Conservation (phyloP, 2,888 invertebrate species). For the Harpagoxenus sublaevis region DNA sequence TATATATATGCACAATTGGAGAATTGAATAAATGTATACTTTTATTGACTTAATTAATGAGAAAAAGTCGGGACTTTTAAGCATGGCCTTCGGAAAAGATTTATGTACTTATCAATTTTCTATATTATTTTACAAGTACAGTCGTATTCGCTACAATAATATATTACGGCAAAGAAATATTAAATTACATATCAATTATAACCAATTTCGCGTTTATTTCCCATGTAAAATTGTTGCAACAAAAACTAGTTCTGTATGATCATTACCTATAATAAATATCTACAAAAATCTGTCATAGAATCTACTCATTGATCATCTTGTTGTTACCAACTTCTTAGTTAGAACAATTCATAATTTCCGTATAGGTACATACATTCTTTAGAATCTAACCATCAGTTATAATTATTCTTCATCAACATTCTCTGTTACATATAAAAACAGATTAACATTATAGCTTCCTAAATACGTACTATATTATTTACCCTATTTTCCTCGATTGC, state of each 20-base stretch:
- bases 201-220: background rate
- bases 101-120: background rate
- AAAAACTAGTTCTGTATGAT: background rate
- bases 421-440: background rate
- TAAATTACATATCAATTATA: background rate
- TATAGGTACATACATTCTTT: background rate
- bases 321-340: background rate
- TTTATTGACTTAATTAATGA: conserved; percentile 5
- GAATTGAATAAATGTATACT: background rate
- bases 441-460: background rate
- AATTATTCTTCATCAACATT: background rate
- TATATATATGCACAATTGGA: background rate
- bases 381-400: background rate
- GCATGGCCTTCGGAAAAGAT: background rate
- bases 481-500: background rate
- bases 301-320: background rate
- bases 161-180: background rate
- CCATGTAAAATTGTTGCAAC: background rate
- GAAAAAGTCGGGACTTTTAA: background rate
- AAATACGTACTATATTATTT: background rate
- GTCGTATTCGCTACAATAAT: background rate
- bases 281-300: background rate
- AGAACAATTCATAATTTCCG: background rate
- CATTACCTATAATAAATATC: background rate
- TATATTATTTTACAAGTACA: background rate